Evolutionary conservation across 1,140 invertebrate genomes (phyloP).

Genomic region (Apis florea): DNA sequence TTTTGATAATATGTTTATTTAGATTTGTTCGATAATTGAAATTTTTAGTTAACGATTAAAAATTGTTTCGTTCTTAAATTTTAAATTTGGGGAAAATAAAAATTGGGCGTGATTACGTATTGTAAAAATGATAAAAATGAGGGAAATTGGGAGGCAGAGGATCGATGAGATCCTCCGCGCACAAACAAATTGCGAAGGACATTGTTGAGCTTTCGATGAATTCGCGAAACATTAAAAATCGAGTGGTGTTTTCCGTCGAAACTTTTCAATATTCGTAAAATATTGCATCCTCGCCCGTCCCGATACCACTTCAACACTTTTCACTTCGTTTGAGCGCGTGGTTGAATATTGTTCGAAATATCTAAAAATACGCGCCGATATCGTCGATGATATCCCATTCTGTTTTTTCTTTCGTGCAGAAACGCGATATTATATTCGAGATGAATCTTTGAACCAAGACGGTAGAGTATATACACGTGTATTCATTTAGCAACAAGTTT

Average conservation of each 20-base stretch:
- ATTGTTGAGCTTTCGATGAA: slow-evolving; percentile 22
- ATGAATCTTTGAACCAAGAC: neutral
- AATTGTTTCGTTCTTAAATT: no score
- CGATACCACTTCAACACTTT: slow-evolving; percentile 25
- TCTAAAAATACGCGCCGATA: slow-evolving; percentile 3
- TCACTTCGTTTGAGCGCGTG: slow-evolving; percentile 3
- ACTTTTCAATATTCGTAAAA: slow-evolving; percentile 40
- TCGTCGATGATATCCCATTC: neutral
- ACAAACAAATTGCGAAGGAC: slow-evolving; percentile 11
- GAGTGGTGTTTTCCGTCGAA: slow-evolving; percentile 14
- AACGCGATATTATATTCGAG: neutral
- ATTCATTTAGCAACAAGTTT: neutral
- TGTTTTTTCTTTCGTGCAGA: neutral
- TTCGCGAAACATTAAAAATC: slow-evolving; percentile 26
- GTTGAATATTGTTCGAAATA: slow-evolving; percentile 21
- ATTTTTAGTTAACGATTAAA: no score
- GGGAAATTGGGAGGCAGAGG: neutral
- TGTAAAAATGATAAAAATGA: slow-evolving; percentile 6
- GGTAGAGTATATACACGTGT: no score
- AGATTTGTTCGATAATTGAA: no score
- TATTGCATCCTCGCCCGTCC: slow-evolving; percentile 24
- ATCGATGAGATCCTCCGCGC: neutral
- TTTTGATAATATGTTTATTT: no score
- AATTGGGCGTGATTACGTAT: neutral
- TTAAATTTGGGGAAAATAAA: neutral